These are phyloP conservation scores for Clunio marinus DNA, from an alignment of 2,888 invertebrate genomes.

Conservation along the genomic window DNA sequence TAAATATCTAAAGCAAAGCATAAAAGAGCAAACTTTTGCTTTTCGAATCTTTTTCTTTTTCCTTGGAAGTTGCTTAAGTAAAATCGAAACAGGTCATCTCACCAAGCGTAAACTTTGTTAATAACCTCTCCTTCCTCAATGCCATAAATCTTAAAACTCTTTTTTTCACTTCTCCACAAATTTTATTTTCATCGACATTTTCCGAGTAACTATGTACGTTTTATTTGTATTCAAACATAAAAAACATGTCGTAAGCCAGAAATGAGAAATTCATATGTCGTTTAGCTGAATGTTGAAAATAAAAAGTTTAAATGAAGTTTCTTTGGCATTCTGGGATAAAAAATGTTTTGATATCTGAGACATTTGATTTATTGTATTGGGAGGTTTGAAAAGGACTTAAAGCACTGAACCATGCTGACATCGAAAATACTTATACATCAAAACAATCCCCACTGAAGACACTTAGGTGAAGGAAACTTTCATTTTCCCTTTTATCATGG, in stretches of 20 bases:
- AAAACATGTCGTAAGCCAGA: not conserved
- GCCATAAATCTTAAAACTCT: not conserved
- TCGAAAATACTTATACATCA: not conserved
- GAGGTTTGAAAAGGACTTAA: conserved; percentile 9
- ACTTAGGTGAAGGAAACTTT: too few species aligned
- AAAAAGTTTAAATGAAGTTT: not conserved
- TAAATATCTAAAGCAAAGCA: too few species aligned
- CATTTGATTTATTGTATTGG: conserved; percentile 34
- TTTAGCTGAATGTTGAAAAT: not conserved
- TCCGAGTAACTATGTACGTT: too few species aligned
- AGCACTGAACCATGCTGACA: conserved; percentile 35
- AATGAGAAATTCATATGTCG: conserved; percentile 5
- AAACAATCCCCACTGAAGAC: not conserved
- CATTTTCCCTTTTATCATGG: not conserved
- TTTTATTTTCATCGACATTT: conserved; percentile 6
- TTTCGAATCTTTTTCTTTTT: not conserved
- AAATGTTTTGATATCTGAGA: conserved; percentile 9
- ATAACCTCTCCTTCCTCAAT: not conserved
- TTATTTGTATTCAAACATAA: not conserved
- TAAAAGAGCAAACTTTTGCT: not conserved
- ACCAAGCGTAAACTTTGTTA: conserved; percentile 9
- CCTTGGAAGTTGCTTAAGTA: not conserved
- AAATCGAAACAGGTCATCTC: not conserved
- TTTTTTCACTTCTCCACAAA: not conserved
- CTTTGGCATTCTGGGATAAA: not conserved